A percentile compares a stretch with the other conserved stretches of the same genome.
Conservation (phyloP, 2,888 invertebrate species). For the Yponomeuta evonymella region DNA sequence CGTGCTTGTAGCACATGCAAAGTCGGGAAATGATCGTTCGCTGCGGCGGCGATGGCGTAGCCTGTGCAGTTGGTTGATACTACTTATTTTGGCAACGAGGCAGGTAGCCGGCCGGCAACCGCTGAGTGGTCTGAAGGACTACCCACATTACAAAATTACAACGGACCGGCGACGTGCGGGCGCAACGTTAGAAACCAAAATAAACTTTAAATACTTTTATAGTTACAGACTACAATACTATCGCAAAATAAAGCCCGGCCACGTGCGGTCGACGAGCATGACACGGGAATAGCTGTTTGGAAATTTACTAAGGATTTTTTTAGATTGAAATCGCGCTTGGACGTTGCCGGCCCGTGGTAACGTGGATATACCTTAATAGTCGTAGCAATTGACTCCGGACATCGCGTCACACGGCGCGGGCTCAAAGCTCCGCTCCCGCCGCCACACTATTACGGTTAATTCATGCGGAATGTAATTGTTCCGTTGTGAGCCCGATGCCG, state of each 20-base stretch:
- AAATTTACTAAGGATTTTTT: no score
- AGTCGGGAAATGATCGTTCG: conserved; percentile 15
- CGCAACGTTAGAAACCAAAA: no score
- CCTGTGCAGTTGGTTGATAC: no score
- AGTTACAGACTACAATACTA: no score
- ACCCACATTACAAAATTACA: no score
- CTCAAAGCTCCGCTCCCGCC: conserved; percentile 58
- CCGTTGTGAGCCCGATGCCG: conserved; percentile 49
- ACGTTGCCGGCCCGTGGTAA: no score
- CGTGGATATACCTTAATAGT: conserved; percentile 4
- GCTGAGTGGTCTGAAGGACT: neutral
- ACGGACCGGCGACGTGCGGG: no score
- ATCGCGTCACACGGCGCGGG: conserved; percentile 38
- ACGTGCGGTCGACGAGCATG: no score
- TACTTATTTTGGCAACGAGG: neutral
- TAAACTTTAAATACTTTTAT: no score
- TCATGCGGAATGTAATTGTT: conserved; percentile 72
- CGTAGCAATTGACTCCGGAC: conserved; percentile 50
- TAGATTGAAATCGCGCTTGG: no score
- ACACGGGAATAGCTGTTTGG: no score
- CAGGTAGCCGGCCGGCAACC: neutral
- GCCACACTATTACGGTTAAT: conserved; percentile 61
- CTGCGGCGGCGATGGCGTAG: neutral
- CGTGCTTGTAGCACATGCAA: conserved; percentile 10
- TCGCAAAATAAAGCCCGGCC: no score